These are phyloP conservation scores for Lepetodrilus schrolli DNA, from an alignment of 2,888 invertebrate species.

Conservation along the genomic window DNA sequence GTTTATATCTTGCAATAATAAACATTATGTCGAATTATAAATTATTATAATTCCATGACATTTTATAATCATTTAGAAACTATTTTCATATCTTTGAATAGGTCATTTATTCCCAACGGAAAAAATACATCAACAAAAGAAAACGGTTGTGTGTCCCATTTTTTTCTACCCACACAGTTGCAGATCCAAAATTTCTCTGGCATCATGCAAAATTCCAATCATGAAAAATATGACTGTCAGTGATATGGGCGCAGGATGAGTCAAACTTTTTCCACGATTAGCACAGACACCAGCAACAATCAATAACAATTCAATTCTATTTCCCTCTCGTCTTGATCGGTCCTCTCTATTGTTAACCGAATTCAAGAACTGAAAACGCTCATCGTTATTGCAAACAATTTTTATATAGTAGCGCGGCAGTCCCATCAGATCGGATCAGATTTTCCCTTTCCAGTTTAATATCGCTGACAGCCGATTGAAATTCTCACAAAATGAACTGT, in stretches of 20 bases:
- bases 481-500: constrained; percentile 13
- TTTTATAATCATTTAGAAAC: no score
- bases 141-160: no score
- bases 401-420: neutral
- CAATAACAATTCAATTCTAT: constrained; percentile 24
- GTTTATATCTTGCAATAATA: no score
- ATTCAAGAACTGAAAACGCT: constrained; percentile 23
- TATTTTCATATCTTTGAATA: no score
- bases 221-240: neutral
- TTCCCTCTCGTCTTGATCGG: constrained; percentile 8
- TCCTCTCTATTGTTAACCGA: neutral
- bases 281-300: constrained; percentile 15
- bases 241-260: neutral
- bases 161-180: no score
- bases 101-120: no score
- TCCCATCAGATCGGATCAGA: neutral
- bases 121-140: no score
- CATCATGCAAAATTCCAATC: neutral
- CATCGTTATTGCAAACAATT: constrained; percentile 10
- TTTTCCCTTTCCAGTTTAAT: neutral
- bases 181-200: no score
- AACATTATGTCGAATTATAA: no score
- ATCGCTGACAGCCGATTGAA: constrained; percentile 2
- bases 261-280: constrained; percentile 11
- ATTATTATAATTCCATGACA: no score